These are phyloP conservation scores for Phengaris alcon DNA, from an alignment of 2,888 invertebrate species.

Conservation along the genomic window DNA sequence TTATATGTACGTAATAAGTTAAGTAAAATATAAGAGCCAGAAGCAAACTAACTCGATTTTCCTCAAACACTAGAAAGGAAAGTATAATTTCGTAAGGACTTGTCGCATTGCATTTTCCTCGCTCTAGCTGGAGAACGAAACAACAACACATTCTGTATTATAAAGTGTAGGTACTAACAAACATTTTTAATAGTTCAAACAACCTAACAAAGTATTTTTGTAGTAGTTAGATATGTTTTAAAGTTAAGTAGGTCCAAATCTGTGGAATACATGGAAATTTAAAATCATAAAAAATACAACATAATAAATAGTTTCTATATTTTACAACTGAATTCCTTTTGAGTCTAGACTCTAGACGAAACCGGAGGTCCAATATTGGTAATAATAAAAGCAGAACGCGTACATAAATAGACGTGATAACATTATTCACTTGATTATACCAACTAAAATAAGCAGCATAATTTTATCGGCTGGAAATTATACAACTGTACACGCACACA, in stretches of 20 bases:
- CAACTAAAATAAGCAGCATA: constrained; percentile 13
- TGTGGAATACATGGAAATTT: too few relatives aligned
- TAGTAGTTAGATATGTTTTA: too few relatives aligned
- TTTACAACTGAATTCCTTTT: neutral
- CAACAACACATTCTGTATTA: neutral
- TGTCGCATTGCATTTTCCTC: constrained; percentile 6
- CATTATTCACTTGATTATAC: constrained; percentile 19
- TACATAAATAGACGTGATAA: neutral
- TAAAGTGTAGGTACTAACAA: neutral
- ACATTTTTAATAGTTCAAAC: too few relatives aligned
- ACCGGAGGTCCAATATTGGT: neutral
- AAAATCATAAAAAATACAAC: too few relatives aligned
- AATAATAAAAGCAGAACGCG: neutral
- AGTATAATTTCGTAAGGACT: constrained; percentile 11
- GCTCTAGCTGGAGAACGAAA: neutral
- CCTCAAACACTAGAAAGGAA: neutral
- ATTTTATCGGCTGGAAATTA: constrained; percentile 36
- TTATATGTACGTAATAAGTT: neutral
- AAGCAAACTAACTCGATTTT: constrained; percentile 6
- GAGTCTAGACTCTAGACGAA: neutral
- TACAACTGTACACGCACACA: constrained; percentile 36
- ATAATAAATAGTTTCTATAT: neutral
- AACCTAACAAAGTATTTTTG: too few relatives aligned
- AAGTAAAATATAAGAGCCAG: neutral
- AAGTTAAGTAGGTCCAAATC: too few relatives aligned